A percentile compares a stretch with the other conserved stretches of the same genome.
These are phyloP conservation scores for Heliconius himera DNA, from an alignment of 1,140 invertebrate genomes.

Conservation along the genomic window DNA sequence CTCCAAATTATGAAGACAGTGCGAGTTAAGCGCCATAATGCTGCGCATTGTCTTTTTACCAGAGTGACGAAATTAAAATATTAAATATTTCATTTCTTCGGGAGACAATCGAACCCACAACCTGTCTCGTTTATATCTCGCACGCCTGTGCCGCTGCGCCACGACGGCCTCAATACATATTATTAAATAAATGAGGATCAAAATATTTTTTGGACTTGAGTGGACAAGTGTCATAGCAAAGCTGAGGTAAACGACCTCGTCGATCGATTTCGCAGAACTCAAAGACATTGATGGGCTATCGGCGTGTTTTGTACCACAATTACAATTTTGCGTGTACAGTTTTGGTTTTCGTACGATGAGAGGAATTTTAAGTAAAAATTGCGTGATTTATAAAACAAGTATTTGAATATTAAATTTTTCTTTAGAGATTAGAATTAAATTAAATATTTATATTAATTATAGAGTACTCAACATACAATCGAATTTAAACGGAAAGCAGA, in stretches of 20 bases:
- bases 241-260: slow-evolving; percentile 9
- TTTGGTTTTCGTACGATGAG: background rate
- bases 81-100: background rate
- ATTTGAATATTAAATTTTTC: background rate
- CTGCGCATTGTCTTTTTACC: background rate
- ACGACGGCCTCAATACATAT: background rate
- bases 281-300: slow-evolving; percentile 5
- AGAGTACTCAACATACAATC: no score
- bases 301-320: background rate
- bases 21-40: background rate
- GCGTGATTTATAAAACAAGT: background rate
- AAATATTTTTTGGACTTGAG: background rate
- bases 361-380: slow-evolving; percentile 3
- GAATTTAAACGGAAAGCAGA: no score
- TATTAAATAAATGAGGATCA: background rate
- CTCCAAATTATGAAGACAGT: background rate
- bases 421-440: no score
- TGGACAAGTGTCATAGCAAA: slow-evolving; percentile 8
- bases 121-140: background rate
- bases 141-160: background rate
- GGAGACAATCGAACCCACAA: background rate
- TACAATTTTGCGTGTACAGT: background rate
- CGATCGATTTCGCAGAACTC: slow-evolving; percentile 1
- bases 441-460: no score
- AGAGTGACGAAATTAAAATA: background rate